Percentiles rank a stretch among this genome's conserved stretches.
Evolutionary conservation across 2,797 vertebrate genomes (phyloP).

Genomic region (Phoxinus dragarum): DNA sequence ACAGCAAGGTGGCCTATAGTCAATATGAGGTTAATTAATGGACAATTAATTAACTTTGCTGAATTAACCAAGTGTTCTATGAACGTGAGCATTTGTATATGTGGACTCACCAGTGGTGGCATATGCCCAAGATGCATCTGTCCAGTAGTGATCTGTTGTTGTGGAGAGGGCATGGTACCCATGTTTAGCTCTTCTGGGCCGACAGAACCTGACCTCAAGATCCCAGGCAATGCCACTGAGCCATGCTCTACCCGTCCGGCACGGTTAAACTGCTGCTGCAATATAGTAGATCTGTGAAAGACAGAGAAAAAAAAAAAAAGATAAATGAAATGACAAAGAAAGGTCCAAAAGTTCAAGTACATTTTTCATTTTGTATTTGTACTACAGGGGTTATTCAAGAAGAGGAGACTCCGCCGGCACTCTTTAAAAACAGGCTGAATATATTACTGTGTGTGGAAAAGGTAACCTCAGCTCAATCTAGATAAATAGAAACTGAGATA

Average conservation of each 20-base stretch:
- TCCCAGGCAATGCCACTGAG: constrained; percentile 90
- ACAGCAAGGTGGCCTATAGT: neutral
- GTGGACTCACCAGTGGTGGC: constrained; percentile 89
- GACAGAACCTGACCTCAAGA: constrained; percentile 91
- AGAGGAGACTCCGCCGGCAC: neutral
- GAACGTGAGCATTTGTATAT: neutral
- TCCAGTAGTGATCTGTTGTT: constrained; percentile 92
- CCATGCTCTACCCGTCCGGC: constrained; percentile 91
- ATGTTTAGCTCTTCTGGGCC: constrained; percentile 92
- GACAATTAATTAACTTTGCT: neutral
- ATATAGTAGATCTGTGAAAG: constrained; percentile 85
- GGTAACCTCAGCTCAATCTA: constrained; percentile 39
- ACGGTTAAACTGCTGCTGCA: constrained; percentile 96
- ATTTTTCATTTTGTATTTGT: neutral
- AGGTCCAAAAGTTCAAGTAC: neutral
- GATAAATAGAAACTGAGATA: constrained; percentile 39
- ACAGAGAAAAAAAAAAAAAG: neutral
- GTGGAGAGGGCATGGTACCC: constrained; percentile 92
- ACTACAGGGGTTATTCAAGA: neutral
- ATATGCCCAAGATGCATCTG: constrained; percentile 98
- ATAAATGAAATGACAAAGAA: neutral
- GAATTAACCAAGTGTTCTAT: neutral
- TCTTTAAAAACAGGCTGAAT: constrained; percentile 21
- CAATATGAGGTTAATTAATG: neutral
- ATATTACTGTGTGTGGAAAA: constrained; percentile 1